Evolutionary conservation across 92 coral and sea anemone species (phyloP), one percentile per base, ranked within the genome.

Genomic region (Phymanthus crucifer): DNA sequence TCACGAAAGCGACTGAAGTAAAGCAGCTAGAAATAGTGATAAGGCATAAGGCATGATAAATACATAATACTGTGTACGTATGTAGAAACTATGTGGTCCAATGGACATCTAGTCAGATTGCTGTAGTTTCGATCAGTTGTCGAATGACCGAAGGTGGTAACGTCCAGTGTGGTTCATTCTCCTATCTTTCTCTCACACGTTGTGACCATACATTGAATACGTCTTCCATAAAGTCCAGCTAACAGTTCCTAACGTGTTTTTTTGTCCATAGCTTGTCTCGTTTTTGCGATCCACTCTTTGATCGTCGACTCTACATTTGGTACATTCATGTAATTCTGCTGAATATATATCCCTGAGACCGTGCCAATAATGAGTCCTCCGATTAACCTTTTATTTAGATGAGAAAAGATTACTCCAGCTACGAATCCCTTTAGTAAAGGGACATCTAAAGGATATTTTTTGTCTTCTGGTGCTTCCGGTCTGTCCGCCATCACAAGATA

Each of bases 391-490:
- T 93, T 96, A 81, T 93, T 93, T n/a, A 96, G 68, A 86, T 96
- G 99, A 46, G 99, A 96, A 72, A 96, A 92, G 19, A 96, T 78
- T 12, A 96, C 94, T 54, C 99, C 99, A 48, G 97, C 94, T 9
- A 85, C 88, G 81, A 96, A 89, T 43, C 99, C 99, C 83, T 93
- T 93, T 6, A 93, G 73, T 73, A 96, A 74, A 7, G 98, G 90
- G 54, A 87, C 71, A 69, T 94, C 94, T 32, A 92, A 57, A 74
- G 94, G 85, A 54, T 86, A 76, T 65, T 93, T 93, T 69, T 89
- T 84, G 31, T 83, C 87, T 19, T 72, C 56, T 26, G 57, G 36
- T n/a, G 65, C 34, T 23, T 70, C 86, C 19, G 67, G 38, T 24
- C 46, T 79, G 83, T 89, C 87, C 90, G 79, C 92, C 92, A 88